Evolutionary conservation across 2,888 invertebrate species (phyloP), one percentile per base, ranked within the genome.

Genomic region (Oscheius sp.): DNA sequence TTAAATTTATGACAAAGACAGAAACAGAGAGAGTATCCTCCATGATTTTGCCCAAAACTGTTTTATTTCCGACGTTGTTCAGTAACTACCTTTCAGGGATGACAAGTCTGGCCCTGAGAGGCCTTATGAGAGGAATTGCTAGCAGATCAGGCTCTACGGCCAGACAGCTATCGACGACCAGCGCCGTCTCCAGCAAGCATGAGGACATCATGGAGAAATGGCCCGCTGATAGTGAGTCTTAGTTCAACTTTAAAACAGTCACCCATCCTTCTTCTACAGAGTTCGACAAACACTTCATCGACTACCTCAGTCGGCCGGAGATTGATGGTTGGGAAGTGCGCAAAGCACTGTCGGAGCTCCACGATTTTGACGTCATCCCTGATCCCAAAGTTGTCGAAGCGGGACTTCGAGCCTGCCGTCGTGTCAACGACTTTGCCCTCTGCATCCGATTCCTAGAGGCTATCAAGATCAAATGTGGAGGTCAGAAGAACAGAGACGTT

Each of bases 371-470:
- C 79, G 85, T 87, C 55, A 87, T 89, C 77, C 89, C 89, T 71
- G 88, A 89, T 80, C 89, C 89, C 60, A 85, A 85, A 75, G 83
- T 89, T 58, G 85, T 89, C 71, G 86, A 84, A 71, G 89, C 89
- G 47, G 89, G 80, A 33, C 83, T 89, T 57, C 85, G 88, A 79
- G 98, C 98, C 0, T 96, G 96, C 91, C 93, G 98, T 84, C 92
- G 80, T 85, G 92, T 96, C 2, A 97, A 99, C 89, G 99, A 99
- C 90, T 95, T 93, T 89, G 94, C 98, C 0, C 92, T 99, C 35
- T 94, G 96, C 35, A 92, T 96, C 35, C 93, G 99, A 91, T 95
- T 95, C 88, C 90, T 99, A 76, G 99, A 99, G 91, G 93, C 94
- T 2, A 92, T 96, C 86, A 95, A 94, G 91, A 91, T 92, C 86